Evolutionary conservation across 2,797 vertebrate species (phyloP).

Genomic region (Hemibagrus guttatus): DNA sequence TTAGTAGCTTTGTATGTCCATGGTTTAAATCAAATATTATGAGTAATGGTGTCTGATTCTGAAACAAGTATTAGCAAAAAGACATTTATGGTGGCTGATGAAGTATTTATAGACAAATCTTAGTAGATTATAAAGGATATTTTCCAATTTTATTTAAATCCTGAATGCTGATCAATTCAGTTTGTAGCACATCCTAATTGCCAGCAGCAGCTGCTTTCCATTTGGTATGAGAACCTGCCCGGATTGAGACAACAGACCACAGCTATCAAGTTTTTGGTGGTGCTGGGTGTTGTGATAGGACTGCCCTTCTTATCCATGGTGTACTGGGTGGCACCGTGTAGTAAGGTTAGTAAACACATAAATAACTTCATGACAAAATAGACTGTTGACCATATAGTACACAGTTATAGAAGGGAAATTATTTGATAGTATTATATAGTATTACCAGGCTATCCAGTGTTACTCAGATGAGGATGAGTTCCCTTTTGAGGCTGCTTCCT

Average conservation of each 20-base stretch:
- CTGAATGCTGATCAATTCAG: slow-evolving; percentile 64
- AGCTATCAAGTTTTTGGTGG: slow-evolving; percentile 90
- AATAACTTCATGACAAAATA: too few species aligned
- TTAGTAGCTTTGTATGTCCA: not conserved
- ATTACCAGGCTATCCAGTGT: too few species aligned
- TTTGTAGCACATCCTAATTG: slow-evolving; percentile 99
- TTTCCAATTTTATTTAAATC: not conserved
- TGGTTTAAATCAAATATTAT: not conserved
- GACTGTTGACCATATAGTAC: too few species aligned
- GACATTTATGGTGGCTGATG: not conserved
- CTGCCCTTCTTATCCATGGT: slow-evolving; percentile 88
- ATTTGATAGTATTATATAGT: too few species aligned
- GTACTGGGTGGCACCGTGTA: slow-evolving; percentile 94
- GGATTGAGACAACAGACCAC: slow-evolving; percentile 94
- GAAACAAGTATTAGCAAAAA: not conserved
- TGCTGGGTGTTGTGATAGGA: slow-evolving; percentile 87
- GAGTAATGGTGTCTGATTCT: not conserved
- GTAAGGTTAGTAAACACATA: slow-evolving; percentile 78
- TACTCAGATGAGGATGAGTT: too few species aligned
- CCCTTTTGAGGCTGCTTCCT: too few species aligned
- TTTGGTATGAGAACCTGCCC: slow-evolving; percentile 96
- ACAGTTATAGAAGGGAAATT: too few species aligned
- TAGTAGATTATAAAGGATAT: not conserved
- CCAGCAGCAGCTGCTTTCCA: slow-evolving; percentile 95
- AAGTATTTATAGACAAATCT: not conserved